These are phyloP conservation scores for Perca schrenkii DNA, from an alignment of 2,113 vertebrate genomes.

Conservation along the genomic window DNA sequence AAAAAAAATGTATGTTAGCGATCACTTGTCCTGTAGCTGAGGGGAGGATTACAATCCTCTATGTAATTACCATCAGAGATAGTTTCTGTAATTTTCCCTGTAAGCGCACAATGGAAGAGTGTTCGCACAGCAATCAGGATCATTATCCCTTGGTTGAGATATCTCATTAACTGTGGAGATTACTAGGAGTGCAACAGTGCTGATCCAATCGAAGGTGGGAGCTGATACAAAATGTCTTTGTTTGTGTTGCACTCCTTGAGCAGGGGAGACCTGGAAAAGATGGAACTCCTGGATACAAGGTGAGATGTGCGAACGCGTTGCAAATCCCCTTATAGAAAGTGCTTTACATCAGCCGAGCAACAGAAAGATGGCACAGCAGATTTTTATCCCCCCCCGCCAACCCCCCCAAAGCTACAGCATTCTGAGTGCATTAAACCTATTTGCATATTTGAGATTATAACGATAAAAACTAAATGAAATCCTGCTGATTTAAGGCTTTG, in stretches of 20 bases:
- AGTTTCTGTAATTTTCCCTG: conserved; percentile 75
- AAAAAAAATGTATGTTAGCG: conserved; percentile 49
- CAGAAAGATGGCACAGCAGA: conserved; percentile 80
- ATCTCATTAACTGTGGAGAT: conserved; percentile 82
- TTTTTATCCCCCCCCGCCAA: conserved; percentile 48
- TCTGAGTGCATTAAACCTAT: conserved; percentile 80
- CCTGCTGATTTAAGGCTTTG: conserved; percentile 79
- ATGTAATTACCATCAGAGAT: conserved; percentile 79
- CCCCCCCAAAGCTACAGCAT: conserved; percentile 53
- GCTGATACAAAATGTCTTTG: conserved; percentile 80
- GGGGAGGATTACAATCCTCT: conserved; percentile 63
- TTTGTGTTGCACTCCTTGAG: conserved; percentile 75
- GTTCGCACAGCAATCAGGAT: conserved; percentile 75
- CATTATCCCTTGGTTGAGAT: conserved; percentile 78
- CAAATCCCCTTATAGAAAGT: conserved; percentile 78
- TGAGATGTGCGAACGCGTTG: conserved; percentile 64
- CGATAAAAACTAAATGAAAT: conserved; percentile 78
- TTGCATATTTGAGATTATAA: conserved; percentile 83
- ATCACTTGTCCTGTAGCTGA: conserved; percentile 60
- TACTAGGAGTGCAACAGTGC: conserved; percentile 76
- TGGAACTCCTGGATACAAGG: conserved; percentile 86
- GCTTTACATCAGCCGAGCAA: conserved; percentile 70
- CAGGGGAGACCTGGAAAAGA: conserved; percentile 87
- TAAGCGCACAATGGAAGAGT: conserved; percentile 75
- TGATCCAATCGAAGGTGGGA: conserved; percentile 79